Base-by-base conservation (phyloP, 2,113 vertebrate species). In the Sitta europaea region DNA sequence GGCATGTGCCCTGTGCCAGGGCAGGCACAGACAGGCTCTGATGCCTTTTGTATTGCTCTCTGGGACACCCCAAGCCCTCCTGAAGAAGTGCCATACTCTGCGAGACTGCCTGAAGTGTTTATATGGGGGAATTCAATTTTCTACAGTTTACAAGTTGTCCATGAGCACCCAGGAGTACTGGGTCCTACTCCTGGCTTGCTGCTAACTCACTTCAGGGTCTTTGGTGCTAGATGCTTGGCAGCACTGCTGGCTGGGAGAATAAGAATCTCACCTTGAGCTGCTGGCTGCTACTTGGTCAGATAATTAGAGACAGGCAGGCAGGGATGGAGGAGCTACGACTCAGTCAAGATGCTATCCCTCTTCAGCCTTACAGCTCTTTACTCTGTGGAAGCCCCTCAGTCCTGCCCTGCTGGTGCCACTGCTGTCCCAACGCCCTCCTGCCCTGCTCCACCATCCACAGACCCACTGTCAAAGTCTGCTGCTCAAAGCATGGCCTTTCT, bases 1-100 rank as follows among this genome's bases (percentile, higher is more conserved):
- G 4, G 3, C 8, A 0, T 0, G 0, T 42, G 47, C 48, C 35
- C 16, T 25, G 1, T 4, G 6, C 19, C 33, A 53, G 33, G 28
- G 29, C 14, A 29, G 16, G 9, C 43, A 65, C 0, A 4, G 42
- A 75, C 1, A 6, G 23, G 35, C 58, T 67, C 29, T 4, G 9
- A 10, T 3, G 8, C 31, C 67, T 88, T 88, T 83, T 80, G 10
- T 54, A 14, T 33, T 4, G 1, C 63, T 83, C 35, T 16, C 17
- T 82, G 55, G 55, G 73, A 58, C 42, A 73, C 35, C 22, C 9
- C 0, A 2, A 86, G 22, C 29, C 25, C 19, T 36, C 31, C 59
- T n/a, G 51, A 66, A 67, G 78, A 50, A 51, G 29, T 53, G 48
- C 15, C 29, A 22, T 18, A 11, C 8, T 40, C 25, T 81, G 11